These are phyloP conservation scores for Leucoraja erinaceus DNA, from an alignment of 2,113 vertebrate genomes.

Conservation along the genomic window DNA sequence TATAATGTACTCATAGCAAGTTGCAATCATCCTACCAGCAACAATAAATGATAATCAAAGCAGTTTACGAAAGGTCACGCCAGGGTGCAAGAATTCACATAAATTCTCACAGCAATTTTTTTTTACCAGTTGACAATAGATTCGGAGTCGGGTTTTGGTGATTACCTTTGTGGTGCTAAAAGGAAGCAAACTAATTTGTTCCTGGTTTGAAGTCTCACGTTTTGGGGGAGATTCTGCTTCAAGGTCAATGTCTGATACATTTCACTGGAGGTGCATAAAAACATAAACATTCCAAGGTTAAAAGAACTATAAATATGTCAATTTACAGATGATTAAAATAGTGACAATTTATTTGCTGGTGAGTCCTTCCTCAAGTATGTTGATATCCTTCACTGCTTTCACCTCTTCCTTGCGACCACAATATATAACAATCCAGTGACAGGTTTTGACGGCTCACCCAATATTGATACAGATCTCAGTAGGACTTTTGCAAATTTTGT, in stretches of 20 bases:
- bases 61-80: neutral
- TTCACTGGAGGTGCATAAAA: conserved; percentile 34
- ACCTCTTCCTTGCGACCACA: conserved; percentile 23
- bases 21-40: neutral
- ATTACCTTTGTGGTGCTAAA: neutral
- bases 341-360: conserved; percentile 32
- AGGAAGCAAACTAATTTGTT: conserved; percentile 30
- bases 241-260: conserved; percentile 24
- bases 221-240: neutral
- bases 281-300: conserved; percentile 37
- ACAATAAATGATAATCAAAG: conserved; percentile 32
- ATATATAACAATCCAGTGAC: conserved; percentile 30
- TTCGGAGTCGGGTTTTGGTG: conserved; percentile 5
- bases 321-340: conserved; percentile 33
- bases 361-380: conserved; percentile 31
- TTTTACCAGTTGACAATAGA: conserved; percentile 27
- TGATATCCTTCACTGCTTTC: conserved; percentile 29
- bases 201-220: conserved; percentile 10
- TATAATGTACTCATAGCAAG: neutral
- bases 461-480: neutral
- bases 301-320: conserved; percentile 34
- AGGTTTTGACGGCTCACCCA: neutral
- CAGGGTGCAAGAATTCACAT: neutral
- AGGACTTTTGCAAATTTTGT: neutral
- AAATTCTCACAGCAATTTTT: conserved; percentile 37